Conservation (phyloP, 2,113 vertebrate species). For the human (Homo sapiens) region DNA sequence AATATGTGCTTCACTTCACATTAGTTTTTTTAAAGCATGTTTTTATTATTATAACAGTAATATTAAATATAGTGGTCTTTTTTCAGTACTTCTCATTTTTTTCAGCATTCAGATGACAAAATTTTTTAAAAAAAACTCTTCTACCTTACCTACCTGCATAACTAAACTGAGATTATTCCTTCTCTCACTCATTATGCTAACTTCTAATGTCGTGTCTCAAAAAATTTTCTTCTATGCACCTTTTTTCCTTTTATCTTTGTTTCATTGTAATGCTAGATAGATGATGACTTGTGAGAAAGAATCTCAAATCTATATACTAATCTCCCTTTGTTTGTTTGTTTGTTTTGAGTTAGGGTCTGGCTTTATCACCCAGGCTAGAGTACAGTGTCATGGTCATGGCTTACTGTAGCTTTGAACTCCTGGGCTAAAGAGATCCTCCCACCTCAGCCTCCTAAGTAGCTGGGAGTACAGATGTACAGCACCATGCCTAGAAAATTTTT, state of each 20-base stretch:
- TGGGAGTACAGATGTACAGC: too few species aligned
- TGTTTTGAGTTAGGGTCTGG: too few species aligned
- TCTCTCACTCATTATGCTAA: background rate
- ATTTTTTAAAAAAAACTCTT: background rate
- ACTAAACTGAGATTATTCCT: background rate
- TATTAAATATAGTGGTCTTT: background rate
- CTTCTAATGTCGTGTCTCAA: background rate
- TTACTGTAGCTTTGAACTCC: too few species aligned
- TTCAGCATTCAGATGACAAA: background rate
- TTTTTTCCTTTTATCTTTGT: background rate
- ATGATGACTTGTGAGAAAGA: background rate
- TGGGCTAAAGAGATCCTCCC: too few species aligned
- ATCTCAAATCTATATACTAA: background rate
- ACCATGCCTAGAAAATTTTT: too few species aligned
- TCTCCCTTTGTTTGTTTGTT: background rate
- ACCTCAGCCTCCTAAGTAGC: too few species aligned
- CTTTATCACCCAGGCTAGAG: too few species aligned
- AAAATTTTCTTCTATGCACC: background rate
- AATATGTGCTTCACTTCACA: background rate
- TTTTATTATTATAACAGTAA: background rate
- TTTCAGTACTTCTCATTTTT: background rate
- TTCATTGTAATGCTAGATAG: background rate
- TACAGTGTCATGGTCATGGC: too few species aligned
- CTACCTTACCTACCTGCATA: background rate
- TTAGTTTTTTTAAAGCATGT: background rate